Evolutionary conservation across 1,140 invertebrate species (phyloP).

Genomic region (Diachasma alloeum): DNA sequence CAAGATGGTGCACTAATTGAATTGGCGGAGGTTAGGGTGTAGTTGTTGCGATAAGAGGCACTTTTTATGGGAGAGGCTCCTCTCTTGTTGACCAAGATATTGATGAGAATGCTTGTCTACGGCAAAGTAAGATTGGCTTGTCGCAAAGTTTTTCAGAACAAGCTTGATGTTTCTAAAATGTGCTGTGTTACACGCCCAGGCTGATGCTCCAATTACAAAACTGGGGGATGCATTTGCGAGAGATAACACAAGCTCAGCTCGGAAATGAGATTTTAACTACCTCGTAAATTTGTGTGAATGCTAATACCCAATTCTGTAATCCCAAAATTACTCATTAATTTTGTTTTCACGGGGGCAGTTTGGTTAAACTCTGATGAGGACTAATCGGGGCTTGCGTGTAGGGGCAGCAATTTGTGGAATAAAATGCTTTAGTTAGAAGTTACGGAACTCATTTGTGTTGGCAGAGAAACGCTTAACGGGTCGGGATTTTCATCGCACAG

Average conservation of each 20-base stretch:
- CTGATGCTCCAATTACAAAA: slow-evolving; percentile 1
- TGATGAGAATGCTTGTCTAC: too few species aligned
- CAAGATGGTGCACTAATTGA: too few species aligned
- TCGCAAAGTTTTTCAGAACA: too few species aligned
- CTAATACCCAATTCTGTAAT: neutral
- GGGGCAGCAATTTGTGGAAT: neutral
- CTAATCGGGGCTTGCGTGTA: neutral
- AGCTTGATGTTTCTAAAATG: too few species aligned
- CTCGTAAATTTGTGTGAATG: neutral
- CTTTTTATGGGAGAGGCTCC: too few species aligned
- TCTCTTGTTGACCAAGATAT: too few species aligned
- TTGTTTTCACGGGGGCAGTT: neutral
- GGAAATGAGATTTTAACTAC: slow-evolving; percentile 8
- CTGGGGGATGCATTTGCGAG: neutral
- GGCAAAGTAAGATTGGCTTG: too few species aligned
- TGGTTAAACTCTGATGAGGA: slow-evolving; percentile 6
- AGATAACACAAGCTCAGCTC: neutral
- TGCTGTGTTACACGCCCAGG: neutral
- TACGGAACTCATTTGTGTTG: neutral
- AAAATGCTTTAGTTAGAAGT: neutral
- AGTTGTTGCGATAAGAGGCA: too few species aligned
- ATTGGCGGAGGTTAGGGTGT: too few species aligned
- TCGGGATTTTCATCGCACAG: neutral
- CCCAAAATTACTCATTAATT: neutral
- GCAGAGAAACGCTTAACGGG: neutral